Evolutionary conservation across 1,140 invertebrate species (phyloP).

Genomic region (Caenorhabditis latens): DNA sequence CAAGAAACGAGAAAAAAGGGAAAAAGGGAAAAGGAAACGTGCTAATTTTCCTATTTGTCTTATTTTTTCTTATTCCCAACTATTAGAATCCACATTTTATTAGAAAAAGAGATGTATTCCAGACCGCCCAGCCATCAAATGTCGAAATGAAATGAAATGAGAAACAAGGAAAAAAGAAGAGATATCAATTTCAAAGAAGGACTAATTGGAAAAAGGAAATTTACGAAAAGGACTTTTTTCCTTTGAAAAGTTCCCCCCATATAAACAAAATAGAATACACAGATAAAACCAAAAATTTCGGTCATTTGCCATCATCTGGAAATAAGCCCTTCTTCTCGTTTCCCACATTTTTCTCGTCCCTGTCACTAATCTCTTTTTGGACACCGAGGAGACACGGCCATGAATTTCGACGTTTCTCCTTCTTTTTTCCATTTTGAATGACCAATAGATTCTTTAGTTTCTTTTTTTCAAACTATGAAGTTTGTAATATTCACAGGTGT

Average conservation of each 20-base stretch:
- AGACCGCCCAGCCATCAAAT: neutral
- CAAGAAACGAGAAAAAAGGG: no score
- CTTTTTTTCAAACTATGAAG: no score
- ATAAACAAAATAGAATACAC: no score
- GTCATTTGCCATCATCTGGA: no score
- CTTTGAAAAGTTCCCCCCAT: no score
- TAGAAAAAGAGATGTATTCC: neutral
- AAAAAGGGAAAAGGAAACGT: constrained; percentile 4
- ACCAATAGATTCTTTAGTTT: neutral
- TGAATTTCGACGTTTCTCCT: neutral
- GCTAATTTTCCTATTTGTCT: constrained; percentile 10
- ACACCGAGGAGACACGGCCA: neutral
- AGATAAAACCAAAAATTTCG: no score
- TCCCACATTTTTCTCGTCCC: neutral
- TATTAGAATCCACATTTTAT: neutral
- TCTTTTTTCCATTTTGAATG: neutral
- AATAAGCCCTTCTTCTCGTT: neutral
- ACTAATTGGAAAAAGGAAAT: no score
- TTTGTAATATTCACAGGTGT: no score
- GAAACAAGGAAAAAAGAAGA: no score
- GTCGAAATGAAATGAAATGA: no score
- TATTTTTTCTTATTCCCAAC: neutral
- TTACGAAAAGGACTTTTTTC: no score
- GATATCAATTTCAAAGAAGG: no score
- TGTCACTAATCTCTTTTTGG: constrained; percentile 23